Evolutionary conservation across 2,113 vertebrate species (phyloP), one percentile per base, ranked within the genome.

Genomic region (Thymallus thymallus): DNA sequence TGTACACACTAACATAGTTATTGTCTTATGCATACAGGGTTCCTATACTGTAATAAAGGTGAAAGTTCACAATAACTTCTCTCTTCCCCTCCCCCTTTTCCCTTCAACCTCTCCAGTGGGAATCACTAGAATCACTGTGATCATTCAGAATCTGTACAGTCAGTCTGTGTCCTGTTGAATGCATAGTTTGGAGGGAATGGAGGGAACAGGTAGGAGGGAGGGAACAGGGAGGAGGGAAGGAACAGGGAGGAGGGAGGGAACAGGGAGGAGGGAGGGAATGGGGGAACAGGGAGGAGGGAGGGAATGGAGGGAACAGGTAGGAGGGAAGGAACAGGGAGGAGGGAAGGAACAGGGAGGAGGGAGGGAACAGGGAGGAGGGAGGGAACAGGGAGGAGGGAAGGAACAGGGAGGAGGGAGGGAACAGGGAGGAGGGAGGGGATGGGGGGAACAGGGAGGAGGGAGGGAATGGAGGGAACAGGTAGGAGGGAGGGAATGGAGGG

Each of bases 341-440:
- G 29, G 7, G 20, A 63, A 5, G 22, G 22, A 63, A 10, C 16
- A 58, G 6, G 29, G 7, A 23, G n/a, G 61, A 23, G 24, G 22
- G 6, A 24, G 24, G 61, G 6, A 55, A 12, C 48, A 55, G 13
- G 48, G 64, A 62, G 46, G 46, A 6, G 46, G 61, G n/a, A 24
- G 48, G 68, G 73, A 83, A 48, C 5, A 13, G 13, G 13, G 46
- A n/a, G n/a, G n/a, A n/a, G n/a, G n/a, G n/a, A n/a, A n/a, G n/a
- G n/a, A n/a, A 14, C 32, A 4, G 64, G 30, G 13, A 14, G 78
- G 81, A 32, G 22, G 78, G 77, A 73, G 64, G 65, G 30, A 32
- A 32, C 0, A n/a, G n/a, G n/a, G n/a, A n/a, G n/a, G n/a, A n/a
- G n/a, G 32, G 6, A 7, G 32, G 32, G 1, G 32, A 26, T 26